A percentile compares a stretch with the other conserved stretches of the same genome.
Conservation (phyloP, 2,888 invertebrate genomes). For the Pediacus dermestoides region DNA sequence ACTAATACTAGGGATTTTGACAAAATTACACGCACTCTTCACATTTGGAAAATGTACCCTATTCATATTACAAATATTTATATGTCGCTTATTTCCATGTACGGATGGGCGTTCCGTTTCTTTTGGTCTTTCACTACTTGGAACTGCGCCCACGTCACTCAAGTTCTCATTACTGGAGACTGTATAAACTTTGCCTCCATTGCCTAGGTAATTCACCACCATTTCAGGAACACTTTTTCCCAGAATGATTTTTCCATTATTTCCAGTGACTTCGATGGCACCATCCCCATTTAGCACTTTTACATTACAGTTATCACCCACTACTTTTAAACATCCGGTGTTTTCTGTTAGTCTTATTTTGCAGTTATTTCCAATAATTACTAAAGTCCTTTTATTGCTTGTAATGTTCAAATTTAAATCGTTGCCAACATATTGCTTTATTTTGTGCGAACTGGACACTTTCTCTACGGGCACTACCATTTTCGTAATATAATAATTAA, state of each 20-base stretch:
- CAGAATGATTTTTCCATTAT: constrained; percentile 24
- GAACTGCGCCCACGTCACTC: too few species aligned
- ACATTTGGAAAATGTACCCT: background rate
- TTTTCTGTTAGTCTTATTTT: constrained; percentile 23
- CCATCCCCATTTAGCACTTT: constrained; percentile 25
- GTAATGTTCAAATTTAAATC: constrained; percentile 21
- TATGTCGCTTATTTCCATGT: too few species aligned
- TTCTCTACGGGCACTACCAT: too few species aligned
- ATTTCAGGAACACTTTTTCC: constrained; percentile 18
- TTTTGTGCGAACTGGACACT: too few species aligned
- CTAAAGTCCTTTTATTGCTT: constrained; percentile 15
- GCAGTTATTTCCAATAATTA: constrained; percentile 28
- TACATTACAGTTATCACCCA: constrained; percentile 25
- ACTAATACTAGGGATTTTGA: too few species aligned
- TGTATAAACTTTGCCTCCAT: constrained; percentile 19
- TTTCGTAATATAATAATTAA: too few species aligned
- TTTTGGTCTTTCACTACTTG: too few species aligned
- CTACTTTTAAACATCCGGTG: constrained; percentile 19
- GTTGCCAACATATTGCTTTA: constrained; percentile 24
- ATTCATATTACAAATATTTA: background rate
- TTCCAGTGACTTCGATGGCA: constrained; percentile 25
- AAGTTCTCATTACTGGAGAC: too few species aligned
- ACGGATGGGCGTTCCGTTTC: too few species aligned
- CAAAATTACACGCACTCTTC: too few species aligned
- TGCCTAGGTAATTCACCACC: constrained; percentile 24